phyloP scores from a whole-genome alignment of 2,113 vertebrate genomes.

The Leucoraja erinaceus region DNA sequence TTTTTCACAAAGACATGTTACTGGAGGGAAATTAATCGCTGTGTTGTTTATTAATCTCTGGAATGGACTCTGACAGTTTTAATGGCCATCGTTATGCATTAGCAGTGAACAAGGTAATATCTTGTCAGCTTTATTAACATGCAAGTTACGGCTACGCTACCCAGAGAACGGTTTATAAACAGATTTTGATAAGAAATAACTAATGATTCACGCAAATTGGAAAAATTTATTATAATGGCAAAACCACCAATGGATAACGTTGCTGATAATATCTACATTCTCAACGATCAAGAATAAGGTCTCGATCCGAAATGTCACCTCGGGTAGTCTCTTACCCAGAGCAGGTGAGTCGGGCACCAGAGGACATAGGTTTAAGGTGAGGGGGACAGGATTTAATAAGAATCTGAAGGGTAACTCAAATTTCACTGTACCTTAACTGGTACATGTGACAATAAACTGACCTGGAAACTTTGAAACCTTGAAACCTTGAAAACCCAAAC shows the following conservation, averaged over 20 bases:
- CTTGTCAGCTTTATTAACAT: conserved; percentile 5
- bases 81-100: not conserved
- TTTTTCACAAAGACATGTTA: not conserved
- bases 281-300: not conserved
- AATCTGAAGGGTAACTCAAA: no score
- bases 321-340: no score
- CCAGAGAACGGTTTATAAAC: not conserved
- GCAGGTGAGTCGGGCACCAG: no score
- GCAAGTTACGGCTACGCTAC: not conserved
- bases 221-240: not conserved
- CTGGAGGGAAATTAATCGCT: not conserved
- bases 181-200: not conserved
- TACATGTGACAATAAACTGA: no score
- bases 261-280: not conserved
- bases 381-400: no score
- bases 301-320: no score
- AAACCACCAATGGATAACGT: not conserved
- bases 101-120: not conserved
- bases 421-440: no score
- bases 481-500: no score
- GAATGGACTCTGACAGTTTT: not conserved
- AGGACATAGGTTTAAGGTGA: no score
- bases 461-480: no score
- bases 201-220: not conserved
- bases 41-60: conserved; percentile 8